These are phyloP conservation scores for Tetragonula clypearis DNA, from an alignment of 1,140 invertebrate genomes.

Conservation along the genomic window DNA sequence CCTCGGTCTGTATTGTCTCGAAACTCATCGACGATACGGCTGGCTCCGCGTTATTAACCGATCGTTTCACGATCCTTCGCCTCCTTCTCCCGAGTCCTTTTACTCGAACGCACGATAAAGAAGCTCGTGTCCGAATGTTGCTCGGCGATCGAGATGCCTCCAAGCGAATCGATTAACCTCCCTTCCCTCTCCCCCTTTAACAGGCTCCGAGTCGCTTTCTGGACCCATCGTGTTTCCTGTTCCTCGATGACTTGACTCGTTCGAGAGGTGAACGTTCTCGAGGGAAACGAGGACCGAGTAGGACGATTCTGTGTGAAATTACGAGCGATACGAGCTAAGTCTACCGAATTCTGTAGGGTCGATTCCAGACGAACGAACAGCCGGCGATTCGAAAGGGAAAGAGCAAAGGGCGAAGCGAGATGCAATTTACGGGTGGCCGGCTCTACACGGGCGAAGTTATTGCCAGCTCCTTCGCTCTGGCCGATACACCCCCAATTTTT, in stretches of 20 bases:
- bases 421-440: background rate
- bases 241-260: background rate
- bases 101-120: background rate
- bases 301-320: background rate
- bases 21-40: constrained; percentile 22
- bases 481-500: background rate
- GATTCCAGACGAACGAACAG: background rate
- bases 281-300: background rate
- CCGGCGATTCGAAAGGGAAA: background rate
- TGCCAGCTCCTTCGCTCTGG: background rate
- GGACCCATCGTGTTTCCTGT: background rate
- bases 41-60: background rate
- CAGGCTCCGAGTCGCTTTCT: too few species aligned
- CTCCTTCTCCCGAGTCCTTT: background rate
- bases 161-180: background rate
- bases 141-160: background rate
- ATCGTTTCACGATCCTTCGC: background rate
- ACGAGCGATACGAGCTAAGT: background rate
- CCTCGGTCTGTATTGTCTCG: constrained; percentile 18
- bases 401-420: background rate
- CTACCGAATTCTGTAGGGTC: background rate
- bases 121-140: constrained; percentile 9
- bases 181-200: background rate
- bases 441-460: background rate
- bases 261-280: background rate